Percentiles rank a stretch among this genome's conserved stretches.
Conservation (phyloP, 2,797 vertebrate species). For the Sebastes melanostomus region DNA sequence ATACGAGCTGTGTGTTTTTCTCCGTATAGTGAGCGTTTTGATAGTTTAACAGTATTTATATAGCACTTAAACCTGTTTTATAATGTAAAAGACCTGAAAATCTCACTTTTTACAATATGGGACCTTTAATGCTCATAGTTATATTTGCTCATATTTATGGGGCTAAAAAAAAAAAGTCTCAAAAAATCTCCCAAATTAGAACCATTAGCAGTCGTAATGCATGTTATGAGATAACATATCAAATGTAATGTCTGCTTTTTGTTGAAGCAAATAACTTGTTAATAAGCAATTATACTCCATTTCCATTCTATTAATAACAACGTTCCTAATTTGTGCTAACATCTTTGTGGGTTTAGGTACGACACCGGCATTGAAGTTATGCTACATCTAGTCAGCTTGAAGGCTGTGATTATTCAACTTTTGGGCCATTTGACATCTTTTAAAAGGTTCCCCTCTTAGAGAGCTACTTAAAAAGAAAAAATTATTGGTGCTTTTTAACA, state of each 20-base stretch:
- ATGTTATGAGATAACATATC: not conserved
- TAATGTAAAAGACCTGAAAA: too few species aligned
- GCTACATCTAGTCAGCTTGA: constrained; percentile 28
- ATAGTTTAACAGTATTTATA: too few species aligned
- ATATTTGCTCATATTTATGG: not conserved
- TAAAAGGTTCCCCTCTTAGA: not conserved
- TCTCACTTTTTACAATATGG: too few species aligned
- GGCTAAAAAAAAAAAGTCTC: not conserved
- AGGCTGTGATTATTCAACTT: not conserved
- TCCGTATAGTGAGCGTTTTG: too few species aligned
- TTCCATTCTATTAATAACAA: not conserved
- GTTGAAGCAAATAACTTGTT: not conserved
- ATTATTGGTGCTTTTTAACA: constrained; percentile 3
- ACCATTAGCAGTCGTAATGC: not conserved
- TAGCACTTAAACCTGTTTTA: too few species aligned
- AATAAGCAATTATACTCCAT: not conserved
- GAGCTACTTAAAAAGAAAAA: not conserved
- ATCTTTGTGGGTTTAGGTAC: not conserved
- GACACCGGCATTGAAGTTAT: not conserved
- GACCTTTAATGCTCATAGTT: not conserved
- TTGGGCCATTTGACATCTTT: not conserved
- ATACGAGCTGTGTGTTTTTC: too few species aligned
- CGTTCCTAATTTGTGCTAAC: not conserved
- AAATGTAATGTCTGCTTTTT: not conserved
- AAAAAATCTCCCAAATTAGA: not conserved